A percentile compares a stretch with the other conserved stretches of the same genome.
Evolutionary conservation across 2,888 invertebrate genomes (phyloP).

Genomic region (Tenthredo distinguenda): DNA sequence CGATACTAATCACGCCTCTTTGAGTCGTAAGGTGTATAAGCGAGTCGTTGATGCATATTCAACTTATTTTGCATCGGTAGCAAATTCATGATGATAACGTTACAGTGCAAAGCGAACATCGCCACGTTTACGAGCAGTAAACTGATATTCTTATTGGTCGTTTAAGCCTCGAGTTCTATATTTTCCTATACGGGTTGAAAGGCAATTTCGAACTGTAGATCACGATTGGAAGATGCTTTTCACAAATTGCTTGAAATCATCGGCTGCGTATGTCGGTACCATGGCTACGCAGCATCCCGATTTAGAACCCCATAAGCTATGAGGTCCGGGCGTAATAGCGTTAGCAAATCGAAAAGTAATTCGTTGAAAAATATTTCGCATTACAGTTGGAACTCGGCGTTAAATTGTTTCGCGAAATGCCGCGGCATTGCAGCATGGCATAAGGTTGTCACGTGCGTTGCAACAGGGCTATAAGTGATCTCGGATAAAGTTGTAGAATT

Average conservation of each 20-base stretch:
- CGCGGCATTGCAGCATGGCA: background rate
- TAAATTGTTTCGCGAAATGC: conserved; percentile 34
- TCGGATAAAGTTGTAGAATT: conserved; percentile 6
- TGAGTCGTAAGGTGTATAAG: background rate
- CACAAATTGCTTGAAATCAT: conserved; percentile 9
- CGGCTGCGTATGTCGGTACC: background rate
- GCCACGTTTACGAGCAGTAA: conserved; percentile 75
- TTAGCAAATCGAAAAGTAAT: conserved; percentile 23
- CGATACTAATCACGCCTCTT: background rate
- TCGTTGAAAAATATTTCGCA: conserved; percentile 15
- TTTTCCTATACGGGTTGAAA: conserved; percentile 2
- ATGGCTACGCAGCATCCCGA: conserved; percentile 15
- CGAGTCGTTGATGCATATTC: background rate
- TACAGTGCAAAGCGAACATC: conserved; percentile 34
- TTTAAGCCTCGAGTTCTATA: conserved; percentile 55
- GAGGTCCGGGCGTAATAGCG: background rate
- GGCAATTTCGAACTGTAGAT: conserved; percentile 26
- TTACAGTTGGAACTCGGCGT: conserved; percentile 6
- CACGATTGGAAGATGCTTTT: conserved; percentile 28
- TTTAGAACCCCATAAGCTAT: background rate
- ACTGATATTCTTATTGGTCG: conserved; percentile 74
- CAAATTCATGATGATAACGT: conserved; percentile 38
- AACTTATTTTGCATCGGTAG: conserved; percentile 1
- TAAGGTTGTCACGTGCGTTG: conserved; percentile 35
- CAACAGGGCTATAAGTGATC: conserved; percentile 13